Conservation (phyloP, 35 echinoderm and acorn worm species). For the Stichopus chloronotus region DNA sequence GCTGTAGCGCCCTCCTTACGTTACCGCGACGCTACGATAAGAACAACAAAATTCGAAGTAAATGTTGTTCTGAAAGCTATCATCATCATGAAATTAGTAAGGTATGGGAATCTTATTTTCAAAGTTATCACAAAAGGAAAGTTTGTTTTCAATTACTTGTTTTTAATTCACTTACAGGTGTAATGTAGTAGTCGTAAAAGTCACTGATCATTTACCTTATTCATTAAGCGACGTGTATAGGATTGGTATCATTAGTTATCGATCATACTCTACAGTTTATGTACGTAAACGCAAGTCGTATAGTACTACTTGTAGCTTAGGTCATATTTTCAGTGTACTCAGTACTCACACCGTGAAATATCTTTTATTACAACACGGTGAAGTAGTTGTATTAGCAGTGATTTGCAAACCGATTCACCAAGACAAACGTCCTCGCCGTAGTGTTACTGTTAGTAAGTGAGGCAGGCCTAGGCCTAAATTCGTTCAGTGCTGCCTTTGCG, state of each 20-base stretch:
- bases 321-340: no score
- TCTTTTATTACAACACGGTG: no score
- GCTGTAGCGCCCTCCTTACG: conserved; percentile 6
- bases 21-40: conserved; percentile 31
- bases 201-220: not conserved
- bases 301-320: not conserved
- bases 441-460: no score
- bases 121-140: no score
- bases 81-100: conserved; percentile 51
- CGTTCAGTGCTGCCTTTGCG: no score
- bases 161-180: no score
- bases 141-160: not conserved
- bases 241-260: conserved; percentile 7
- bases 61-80: conserved; percentile 3
- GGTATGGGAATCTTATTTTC: not conserved
- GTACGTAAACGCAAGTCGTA: not conserved
- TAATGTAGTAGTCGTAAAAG: not conserved
- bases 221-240: not conserved
- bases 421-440: no score
- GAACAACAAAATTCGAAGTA: not conserved
- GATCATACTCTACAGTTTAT: not conserved
- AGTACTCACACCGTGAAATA: no score
- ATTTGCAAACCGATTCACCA: no score
- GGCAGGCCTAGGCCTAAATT: no score
- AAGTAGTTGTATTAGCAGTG: no score